A percentile compares a stretch with the other conserved stretches of the same genome.
phyloP scores from a whole-genome alignment of 2,113 vertebrate genomes.

The Thunnus thynnus region DNA sequence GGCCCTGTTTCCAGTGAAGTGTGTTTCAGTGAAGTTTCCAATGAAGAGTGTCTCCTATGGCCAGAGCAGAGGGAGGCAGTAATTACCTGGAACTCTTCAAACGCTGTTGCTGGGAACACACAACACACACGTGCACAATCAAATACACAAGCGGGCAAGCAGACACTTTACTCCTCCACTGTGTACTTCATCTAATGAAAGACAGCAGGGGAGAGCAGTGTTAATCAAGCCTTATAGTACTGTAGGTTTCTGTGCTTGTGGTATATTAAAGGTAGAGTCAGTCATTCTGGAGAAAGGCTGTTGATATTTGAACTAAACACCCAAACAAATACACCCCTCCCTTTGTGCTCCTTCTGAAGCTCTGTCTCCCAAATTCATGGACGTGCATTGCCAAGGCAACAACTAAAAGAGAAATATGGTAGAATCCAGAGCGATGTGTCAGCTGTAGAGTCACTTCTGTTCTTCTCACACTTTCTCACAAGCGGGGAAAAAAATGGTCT shows the following conservation, averaged over 20 bases:
- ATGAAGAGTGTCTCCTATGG: slow-evolving; percentile 43
- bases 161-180: background rate
- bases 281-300: too few species aligned
- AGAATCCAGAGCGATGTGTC: too few species aligned
- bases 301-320: too few species aligned
- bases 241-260: background rate
- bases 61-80: slow-evolving; percentile 27
- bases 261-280: background rate
- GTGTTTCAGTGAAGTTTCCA: slow-evolving; percentile 24
- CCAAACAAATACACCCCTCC: too few species aligned
- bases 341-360: too few species aligned
- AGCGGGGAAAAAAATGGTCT: too few species aligned
- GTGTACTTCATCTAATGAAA: slow-evolving; percentile 16
- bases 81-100: slow-evolving; percentile 57
- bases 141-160: slow-evolving; percentile 11
- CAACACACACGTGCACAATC: background rate
- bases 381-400: too few species aligned
- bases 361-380: too few species aligned
- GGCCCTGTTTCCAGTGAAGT: background rate
- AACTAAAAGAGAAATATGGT: too few species aligned
- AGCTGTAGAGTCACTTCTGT: too few species aligned
- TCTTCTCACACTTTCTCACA: too few species aligned
- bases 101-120: slow-evolving; percentile 15
- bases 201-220: background rate
- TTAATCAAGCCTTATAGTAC: background rate